These are phyloP conservation scores for Napeogenes sylphis DNA, from an alignment of 2,888 invertebrate species.

Conservation along the genomic window DNA sequence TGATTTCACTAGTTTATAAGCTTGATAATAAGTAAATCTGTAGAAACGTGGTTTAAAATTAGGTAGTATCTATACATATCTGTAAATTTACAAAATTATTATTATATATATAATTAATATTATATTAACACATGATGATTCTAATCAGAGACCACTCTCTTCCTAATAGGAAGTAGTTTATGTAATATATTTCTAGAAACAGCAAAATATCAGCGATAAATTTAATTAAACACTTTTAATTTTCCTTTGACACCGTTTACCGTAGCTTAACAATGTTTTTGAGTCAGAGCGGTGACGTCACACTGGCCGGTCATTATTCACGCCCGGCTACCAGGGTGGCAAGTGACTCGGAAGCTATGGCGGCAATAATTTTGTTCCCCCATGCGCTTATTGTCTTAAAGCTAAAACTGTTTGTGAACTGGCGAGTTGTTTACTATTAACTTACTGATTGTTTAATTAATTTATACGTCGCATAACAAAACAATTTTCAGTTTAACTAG, in stretches of 20 bases:
- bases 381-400: conserved; percentile 17
- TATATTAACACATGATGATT: no score
- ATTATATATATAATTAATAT: no score
- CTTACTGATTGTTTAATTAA: neutral
- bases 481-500: no score
- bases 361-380: conserved; percentile 66
- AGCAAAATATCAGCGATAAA: no score
- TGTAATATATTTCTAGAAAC: no score
- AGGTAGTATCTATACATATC: no score
- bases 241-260: neutral
- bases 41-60: no score
- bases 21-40: no score
- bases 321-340: conserved; percentile 48
- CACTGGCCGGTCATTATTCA: conserved; percentile 47
- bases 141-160: no score
- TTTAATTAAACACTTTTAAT: neutral
- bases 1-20: no score
- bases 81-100: no score
- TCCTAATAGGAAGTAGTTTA: no score
- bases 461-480: neutral
- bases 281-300: conserved; percentile 37
- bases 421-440: neutral
- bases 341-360: conserved; percentile 67
- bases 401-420: conserved; percentile 8
- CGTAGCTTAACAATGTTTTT: neutral